Conservation (phyloP, 2,113 vertebrate species). For the Isichthys henryi region DNA sequence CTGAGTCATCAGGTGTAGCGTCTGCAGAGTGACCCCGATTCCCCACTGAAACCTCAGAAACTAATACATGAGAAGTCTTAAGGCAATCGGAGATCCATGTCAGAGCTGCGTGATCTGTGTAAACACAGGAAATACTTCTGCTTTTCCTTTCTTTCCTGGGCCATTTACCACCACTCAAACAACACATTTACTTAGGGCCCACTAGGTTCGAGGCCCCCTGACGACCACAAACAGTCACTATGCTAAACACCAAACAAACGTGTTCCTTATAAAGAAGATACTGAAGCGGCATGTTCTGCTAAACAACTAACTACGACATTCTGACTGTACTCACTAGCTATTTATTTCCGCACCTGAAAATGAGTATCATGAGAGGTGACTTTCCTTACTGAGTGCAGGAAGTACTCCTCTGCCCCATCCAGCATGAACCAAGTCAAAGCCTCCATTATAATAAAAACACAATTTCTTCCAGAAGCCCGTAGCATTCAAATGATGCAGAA, state of each 20-base stretch:
- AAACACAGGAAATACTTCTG: not conserved
- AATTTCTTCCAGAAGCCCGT: not conserved
- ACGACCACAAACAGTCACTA: not conserved
- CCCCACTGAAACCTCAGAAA: not conserved
- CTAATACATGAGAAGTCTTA: not conserved
- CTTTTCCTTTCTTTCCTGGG: not conserved
- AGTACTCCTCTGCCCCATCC: not conserved
- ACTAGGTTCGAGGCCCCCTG: not conserved
- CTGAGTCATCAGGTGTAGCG: not conserved
- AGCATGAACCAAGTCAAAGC: not conserved
- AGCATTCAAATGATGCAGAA: not conserved
- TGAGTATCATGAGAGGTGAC: not conserved
- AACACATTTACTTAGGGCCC: not conserved
- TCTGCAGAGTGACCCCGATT: not conserved
- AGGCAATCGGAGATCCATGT: not conserved
- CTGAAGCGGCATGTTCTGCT: not conserved
- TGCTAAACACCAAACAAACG: not conserved
- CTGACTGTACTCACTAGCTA: not conserved
- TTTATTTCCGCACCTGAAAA: not conserved
- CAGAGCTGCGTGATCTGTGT: not conserved
- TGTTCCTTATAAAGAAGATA: not conserved
- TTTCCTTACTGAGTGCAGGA: not conserved
- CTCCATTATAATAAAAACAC: not conserved
- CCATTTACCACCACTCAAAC: not conserved
- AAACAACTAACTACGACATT: not conserved